phyloP scores from a whole-genome alignment of 37 sponge, comb jelly and placozoan genomes.

The Cliona cf. orientalis region DNA sequence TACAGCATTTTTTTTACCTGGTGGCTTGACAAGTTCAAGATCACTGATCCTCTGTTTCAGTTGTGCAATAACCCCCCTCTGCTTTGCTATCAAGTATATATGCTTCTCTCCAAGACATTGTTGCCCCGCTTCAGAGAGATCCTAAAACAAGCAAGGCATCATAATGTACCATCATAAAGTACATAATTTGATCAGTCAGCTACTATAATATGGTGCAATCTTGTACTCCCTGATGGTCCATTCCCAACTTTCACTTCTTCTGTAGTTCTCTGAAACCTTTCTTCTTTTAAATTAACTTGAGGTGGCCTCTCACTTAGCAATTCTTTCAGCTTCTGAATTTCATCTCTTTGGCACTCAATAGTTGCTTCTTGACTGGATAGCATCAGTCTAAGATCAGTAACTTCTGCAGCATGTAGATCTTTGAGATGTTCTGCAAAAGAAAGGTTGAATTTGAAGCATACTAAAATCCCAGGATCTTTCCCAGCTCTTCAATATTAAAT shows the following conservation, averaged over 20 bases:
- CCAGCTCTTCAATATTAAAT: no score
- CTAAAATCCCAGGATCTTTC: no score
- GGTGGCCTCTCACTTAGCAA: background rate
- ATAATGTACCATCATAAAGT: background rate
- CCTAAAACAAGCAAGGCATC: background rate
- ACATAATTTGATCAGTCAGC: no score
- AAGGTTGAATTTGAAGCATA: no score
- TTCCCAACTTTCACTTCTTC: constrained; percentile 4
- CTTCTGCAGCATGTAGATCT: background rate
- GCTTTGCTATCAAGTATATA: constrained; percentile 13
- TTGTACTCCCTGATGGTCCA: no score
- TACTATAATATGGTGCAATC: no score
- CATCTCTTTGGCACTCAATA: constrained; percentile 14
- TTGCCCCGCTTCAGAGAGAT: constrained; percentile 22
- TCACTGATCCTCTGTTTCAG: constrained; percentile 35
- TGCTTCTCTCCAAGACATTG: constrained; percentile 56
- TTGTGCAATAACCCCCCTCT: constrained; percentile 21
- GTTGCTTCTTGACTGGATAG: constrained; percentile 19
- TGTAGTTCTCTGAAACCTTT: background rate
- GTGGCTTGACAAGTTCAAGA: constrained; percentile 31
- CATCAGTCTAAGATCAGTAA: constrained; percentile 19
- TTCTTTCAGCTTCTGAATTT: background rate
- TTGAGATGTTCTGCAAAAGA: background rate
- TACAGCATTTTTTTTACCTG: constrained; percentile 9
- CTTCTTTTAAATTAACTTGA: background rate